Base-by-base conservation (phyloP, 2,113 vertebrate species). In the Thamnaconus septentrionalis region DNA sequence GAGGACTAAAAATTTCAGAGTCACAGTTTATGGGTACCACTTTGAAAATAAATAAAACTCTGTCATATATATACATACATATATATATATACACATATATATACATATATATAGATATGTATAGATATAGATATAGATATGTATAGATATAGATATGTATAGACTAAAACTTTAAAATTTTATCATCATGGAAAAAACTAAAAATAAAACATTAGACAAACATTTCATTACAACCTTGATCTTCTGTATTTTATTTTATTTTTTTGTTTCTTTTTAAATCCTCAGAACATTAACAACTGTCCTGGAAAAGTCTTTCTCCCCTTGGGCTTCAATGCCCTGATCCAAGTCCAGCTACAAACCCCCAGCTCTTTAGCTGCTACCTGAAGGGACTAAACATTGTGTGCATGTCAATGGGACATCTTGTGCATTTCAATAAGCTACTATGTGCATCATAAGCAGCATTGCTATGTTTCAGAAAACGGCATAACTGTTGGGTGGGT, bases 21-120 rank as follows among this genome's bases (percentile, higher is more conserved):
- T 96, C 94, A 96, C 94, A 94, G 93, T 91, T 93, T 92, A 95
- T 93, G 92, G 93, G 85, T 88, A 90, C 74, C 85, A 91, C 86
- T 93, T 90, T 91, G 91, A 93, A 95, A 93, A 92, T 93, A 94
- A 94, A 94, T 93, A 87, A 90, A 93, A 93, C 80, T 76, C 79
- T 49, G 63, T 73, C 65, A 81, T 76, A 72, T 76, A 69, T 75
- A 77, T 59, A 85, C 73, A 67, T 31, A 63, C 4, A 83, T 78
- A 63, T 75, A 0, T 78, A 57, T 76, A 79, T 81, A 60, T 53
- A 8, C 2, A 6, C 1, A 48, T 48, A 11, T n/a, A 10, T 49
- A 31, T 31, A 31, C 2, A 31, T 31, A 31, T 31, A 31, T 31
- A 31, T 31, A 31, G 1, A 31, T 31, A 31, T 31, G 2, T 31